Evolutionary conservation across 2,113 vertebrate genomes (phyloP).

Genomic region (Cynocephalus volans): DNA sequence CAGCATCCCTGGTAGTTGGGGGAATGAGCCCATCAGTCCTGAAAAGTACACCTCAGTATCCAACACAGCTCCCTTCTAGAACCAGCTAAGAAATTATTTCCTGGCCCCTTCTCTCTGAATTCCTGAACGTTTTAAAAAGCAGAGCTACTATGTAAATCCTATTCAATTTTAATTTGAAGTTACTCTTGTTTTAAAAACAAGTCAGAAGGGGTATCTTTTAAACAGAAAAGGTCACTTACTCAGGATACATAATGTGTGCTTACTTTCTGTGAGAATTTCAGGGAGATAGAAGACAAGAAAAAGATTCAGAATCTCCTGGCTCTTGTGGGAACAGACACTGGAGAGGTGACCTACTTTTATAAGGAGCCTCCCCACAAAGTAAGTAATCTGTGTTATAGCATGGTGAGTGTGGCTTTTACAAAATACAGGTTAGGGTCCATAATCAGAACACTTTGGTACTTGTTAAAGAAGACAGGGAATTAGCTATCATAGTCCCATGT

Average conservation of each 20-base stretch:
- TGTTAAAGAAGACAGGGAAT: constrained; percentile 28
- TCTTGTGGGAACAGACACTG: constrained; percentile 92
- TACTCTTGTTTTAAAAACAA: constrained; percentile 29
- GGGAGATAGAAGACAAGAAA: constrained; percentile 96
- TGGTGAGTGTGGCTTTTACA: not conserved
- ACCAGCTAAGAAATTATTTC: not conserved
- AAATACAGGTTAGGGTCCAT: not conserved
- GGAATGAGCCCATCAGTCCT: not conserved
- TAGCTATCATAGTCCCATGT: not conserved
- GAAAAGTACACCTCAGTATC: not conserved
- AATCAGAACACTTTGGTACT: not conserved
- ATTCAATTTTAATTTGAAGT: constrained; percentile 56
- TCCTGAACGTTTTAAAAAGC: constrained; percentile 26
- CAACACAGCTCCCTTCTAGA: not conserved
- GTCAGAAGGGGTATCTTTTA: constrained; percentile 13
- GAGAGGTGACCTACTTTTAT: constrained; percentile 96
- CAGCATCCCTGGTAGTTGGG: not conserved
- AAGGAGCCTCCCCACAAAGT: constrained; percentile 96
- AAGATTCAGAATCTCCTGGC: constrained; percentile 96
- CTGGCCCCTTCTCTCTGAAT: not conserved
- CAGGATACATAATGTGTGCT: constrained; percentile 21
- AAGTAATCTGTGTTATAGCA: constrained; percentile 56
- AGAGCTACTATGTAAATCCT: not conserved
- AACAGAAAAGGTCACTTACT: constrained; percentile 38
- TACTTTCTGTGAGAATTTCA: constrained; percentile 84